Conservation (phyloP, 2,888 invertebrate genomes). For the Boloria selene region DNA sequence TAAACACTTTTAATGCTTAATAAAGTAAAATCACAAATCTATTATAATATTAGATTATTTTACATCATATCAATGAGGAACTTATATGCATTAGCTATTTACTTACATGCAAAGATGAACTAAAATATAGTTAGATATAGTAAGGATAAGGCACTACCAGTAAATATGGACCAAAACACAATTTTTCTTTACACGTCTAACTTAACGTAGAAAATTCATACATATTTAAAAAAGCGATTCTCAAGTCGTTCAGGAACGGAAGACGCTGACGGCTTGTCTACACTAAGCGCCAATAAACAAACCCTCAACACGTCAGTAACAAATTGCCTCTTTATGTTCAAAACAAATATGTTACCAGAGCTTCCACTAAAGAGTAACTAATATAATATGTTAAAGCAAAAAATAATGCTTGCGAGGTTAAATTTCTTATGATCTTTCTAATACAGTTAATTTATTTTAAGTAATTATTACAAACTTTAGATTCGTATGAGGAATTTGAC, state of each 20-base stretch:
- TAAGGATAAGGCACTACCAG: too few species aligned
- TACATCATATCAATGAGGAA: too few species aligned
- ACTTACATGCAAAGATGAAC: too few species aligned
- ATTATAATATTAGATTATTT: too few species aligned
- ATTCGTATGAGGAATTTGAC: too few species aligned
- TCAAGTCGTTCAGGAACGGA: slow-evolving; percentile 43
- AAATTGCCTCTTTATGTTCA: slow-evolving; percentile 66
- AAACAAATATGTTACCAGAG: slow-evolving; percentile 48
- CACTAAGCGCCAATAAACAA: slow-evolving; percentile 72
- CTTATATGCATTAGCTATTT: too few species aligned
- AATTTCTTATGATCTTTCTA: background rate
- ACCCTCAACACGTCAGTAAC: slow-evolving; percentile 62
- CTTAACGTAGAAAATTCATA: slow-evolving; percentile 34
- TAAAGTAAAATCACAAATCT: too few species aligned
- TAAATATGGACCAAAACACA: too few species aligned
- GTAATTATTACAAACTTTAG: background rate
- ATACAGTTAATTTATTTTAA: too few species aligned
- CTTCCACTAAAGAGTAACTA: slow-evolving; percentile 2
- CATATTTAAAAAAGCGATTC: slow-evolving; percentile 31
- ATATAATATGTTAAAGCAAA: slow-evolving; percentile 17
- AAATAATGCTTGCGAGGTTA: slow-evolving; percentile 4
- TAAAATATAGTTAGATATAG: too few species aligned
- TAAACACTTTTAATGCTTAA: too few species aligned
- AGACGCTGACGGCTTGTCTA: slow-evolving; percentile 54
- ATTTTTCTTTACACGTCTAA: background rate